A percentile compares a stretch with the other conserved stretches of the same genome.
Conservation (phyloP, 2,797 vertebrate genomes). For the Naso thynnoides region DNA sequence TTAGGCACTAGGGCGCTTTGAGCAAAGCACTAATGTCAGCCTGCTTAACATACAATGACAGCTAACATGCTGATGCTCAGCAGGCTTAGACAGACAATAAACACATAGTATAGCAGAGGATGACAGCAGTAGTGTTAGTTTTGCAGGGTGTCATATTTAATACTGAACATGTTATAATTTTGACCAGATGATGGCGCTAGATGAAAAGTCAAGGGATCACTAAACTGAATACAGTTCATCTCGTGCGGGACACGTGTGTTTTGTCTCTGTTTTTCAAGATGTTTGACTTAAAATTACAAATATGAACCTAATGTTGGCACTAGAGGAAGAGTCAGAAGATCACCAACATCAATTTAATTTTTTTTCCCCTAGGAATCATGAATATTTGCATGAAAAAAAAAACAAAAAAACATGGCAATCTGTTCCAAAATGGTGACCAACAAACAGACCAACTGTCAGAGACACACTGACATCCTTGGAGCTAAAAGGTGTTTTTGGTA, state of each 20-base stretch:
- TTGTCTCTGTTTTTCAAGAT: too few relatives aligned
- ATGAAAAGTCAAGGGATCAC: neutral
- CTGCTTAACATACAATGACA: neutral
- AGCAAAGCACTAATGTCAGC: neutral
- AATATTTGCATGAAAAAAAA: too few relatives aligned
- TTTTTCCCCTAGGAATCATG: neutral
- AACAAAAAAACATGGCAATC: too few relatives aligned
- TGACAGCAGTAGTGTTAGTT: neutral
- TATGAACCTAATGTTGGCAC: too few relatives aligned
- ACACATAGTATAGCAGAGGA: too few relatives aligned
- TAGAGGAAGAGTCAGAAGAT: too few relatives aligned
- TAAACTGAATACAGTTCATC: neutral
- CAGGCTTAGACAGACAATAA: neutral
- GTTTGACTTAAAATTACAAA: too few relatives aligned
- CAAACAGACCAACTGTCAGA: too few relatives aligned
- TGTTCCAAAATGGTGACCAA: neutral
- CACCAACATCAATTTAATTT: neutral
- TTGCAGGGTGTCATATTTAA: neutral
- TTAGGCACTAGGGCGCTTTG: neutral
- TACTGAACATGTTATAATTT: neutral
- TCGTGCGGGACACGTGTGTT: too few relatives aligned
- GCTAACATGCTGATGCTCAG: constrained; percentile 1
- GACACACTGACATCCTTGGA: neutral
- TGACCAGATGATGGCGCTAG: neutral
- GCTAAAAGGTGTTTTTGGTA: too few relatives aligned